phyloP scores from a whole-genome alignment of 2,113 vertebrate genomes.

The Nyctibius bracteatus region DNA sequence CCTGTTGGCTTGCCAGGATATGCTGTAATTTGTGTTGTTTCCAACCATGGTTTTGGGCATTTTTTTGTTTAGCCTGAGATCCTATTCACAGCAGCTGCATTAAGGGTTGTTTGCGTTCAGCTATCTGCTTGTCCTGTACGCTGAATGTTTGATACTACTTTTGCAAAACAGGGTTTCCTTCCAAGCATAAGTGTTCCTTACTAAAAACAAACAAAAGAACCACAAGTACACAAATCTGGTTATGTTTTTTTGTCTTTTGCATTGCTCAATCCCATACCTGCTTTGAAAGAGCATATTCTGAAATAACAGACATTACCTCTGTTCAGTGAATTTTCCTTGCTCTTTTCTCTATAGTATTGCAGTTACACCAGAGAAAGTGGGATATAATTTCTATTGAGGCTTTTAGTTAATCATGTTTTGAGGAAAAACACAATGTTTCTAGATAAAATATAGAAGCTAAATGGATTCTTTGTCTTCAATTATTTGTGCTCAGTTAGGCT shows the following conservation, averaged over 20 bases:
- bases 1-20: slow-evolving; percentile 5
- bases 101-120: slow-evolving; percentile 29
- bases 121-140: slow-evolving; percentile 37
- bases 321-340: background rate
- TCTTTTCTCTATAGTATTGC: background rate
- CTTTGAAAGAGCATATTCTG: background rate
- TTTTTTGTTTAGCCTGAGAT: slow-evolving; percentile 7
- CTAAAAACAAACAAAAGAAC: background rate
- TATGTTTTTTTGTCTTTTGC: background rate
- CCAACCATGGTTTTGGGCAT: slow-evolving; percentile 21
- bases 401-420: background rate
- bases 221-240: background rate
- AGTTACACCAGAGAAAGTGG: background rate
- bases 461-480: background rate
- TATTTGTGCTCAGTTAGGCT: background rate
- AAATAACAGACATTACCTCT: background rate
- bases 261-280: background rate
- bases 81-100: slow-evolving; percentile 47
- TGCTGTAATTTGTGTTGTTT: slow-evolving; percentile 6
- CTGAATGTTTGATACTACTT: slow-evolving; percentile 18
- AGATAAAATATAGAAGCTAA: background rate
- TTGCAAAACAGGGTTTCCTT: background rate
- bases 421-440: background rate
- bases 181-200: background rate
- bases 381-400: background rate